These are phyloP conservation scores for Poeciliopsis turrubarensis DNA, from an alignment of 2,113 vertebrate species.

Conservation along the genomic window DNA sequence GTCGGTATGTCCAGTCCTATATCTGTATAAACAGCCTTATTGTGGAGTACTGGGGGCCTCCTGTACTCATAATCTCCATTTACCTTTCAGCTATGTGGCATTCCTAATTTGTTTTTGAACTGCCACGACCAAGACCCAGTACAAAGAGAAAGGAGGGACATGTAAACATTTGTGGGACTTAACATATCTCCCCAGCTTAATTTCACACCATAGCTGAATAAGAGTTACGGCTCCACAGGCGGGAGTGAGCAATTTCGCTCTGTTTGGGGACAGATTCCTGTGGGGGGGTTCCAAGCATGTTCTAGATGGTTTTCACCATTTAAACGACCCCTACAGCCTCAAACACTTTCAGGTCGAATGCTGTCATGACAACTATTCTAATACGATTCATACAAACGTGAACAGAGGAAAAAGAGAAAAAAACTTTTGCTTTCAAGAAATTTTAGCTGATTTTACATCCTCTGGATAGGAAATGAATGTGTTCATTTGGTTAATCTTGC, in stretches of 20 bases:
- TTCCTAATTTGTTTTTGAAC: slow-evolving; percentile 65
- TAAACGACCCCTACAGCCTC: slow-evolving; percentile 14
- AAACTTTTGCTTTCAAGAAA: slow-evolving; percentile 7
- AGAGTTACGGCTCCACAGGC: slow-evolving; percentile 51
- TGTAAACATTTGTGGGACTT: slow-evolving; percentile 64
- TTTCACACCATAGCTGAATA: slow-evolving; percentile 73
- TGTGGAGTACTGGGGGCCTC: slow-evolving; percentile 27
- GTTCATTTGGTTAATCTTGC: slow-evolving; percentile 47
- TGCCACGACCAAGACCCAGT: slow-evolving; percentile 57
- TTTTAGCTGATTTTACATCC: slow-evolving; percentile 8
- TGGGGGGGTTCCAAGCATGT: slow-evolving; percentile 59
- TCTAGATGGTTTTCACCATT: slow-evolving; percentile 48
- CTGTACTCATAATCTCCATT: slow-evolving; percentile 55
- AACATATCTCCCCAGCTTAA: slow-evolving; percentile 63
- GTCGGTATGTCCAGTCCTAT: slow-evolving; percentile 29
- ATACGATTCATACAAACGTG: neutral
- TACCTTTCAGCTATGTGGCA: slow-evolving; percentile 49
- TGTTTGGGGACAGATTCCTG: slow-evolving; percentile 65
- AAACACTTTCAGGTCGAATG: neutral
- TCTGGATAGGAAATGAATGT: slow-evolving; percentile 39
- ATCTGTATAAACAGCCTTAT: slow-evolving; percentile 33
- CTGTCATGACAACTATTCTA: slow-evolving; percentile 6
- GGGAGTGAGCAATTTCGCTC: slow-evolving; percentile 35
- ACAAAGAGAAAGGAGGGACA: slow-evolving; percentile 60
- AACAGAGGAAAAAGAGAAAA: neutral